Evolutionary conservation across 2,888 invertebrate species (phyloP).

Genomic region (Scrobipalpa atriplicella): DNA sequence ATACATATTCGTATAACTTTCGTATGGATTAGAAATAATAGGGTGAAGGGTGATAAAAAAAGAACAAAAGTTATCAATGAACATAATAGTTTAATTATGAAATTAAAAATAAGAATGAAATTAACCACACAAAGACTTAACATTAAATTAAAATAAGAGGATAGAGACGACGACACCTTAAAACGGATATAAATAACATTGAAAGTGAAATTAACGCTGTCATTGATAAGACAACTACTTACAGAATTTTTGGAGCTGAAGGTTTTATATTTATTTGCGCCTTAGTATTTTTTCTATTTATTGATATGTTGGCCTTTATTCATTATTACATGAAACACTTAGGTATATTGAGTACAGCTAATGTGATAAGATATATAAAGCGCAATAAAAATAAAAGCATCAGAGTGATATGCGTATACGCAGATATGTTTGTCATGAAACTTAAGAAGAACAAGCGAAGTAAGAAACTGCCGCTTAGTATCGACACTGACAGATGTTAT

Average conservation of each 20-base stretch:
- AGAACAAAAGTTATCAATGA: slow-evolving; percentile 75
- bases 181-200: slow-evolving; percentile 46
- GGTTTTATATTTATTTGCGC: slow-evolving; percentile 52
- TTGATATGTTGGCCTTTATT: slow-evolving; percentile 75
- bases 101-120: slow-evolving; percentile 81
- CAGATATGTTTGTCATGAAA: slow-evolving; percentile 64
- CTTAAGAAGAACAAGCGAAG: slow-evolving; percentile 39
- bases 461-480: slow-evolving; percentile 27
- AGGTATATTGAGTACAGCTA: slow-evolving; percentile 57
- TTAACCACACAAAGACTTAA: slow-evolving; percentile 81
- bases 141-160: slow-evolving; percentile 75
- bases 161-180: slow-evolving; percentile 60
- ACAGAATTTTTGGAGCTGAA: slow-evolving; percentile 45
- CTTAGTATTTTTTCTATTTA: slow-evolving; percentile 67
- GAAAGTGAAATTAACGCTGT: slow-evolving; percentile 45
- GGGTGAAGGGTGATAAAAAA: slow-evolving; percentile 66
- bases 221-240: slow-evolving; percentile 39
- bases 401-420: slow-evolving; percentile 72
- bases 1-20: slow-evolving; percentile 1
- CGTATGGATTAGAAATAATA: neutral
- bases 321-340: slow-evolving; percentile 55
- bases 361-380: slow-evolving; percentile 64
- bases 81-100: slow-evolving; percentile 81
- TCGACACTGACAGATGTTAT: slow-evolving; percentile 27
- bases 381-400: slow-evolving; percentile 65